These are phyloP conservation scores for Aix galericulata DNA, from an alignment of 2,113 vertebrate species.

Conservation along the genomic window DNA sequence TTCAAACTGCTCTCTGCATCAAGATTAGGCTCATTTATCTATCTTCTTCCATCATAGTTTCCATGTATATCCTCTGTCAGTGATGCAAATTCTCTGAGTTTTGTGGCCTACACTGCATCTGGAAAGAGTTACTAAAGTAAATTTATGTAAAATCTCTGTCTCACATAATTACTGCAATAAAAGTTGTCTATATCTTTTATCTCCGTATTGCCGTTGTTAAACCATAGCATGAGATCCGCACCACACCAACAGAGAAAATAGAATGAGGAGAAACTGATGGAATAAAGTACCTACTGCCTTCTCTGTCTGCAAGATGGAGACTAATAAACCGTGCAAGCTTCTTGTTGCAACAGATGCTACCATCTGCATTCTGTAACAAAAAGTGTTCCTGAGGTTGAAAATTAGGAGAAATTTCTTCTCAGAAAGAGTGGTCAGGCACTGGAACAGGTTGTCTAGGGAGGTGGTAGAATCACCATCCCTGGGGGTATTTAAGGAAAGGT, in stretches of 20 bases:
- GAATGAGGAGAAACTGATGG: background rate
- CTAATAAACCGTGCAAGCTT: background rate
- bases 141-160: background rate
- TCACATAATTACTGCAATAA: background rate
- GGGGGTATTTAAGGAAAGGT: too few relatives aligned
- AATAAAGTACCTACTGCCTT: background rate
- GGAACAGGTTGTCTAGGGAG: too few relatives aligned
- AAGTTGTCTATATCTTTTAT: background rate
- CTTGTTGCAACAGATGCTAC: background rate
- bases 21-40: background rate
- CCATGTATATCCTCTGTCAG: background rate
- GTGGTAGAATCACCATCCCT: too few relatives aligned
- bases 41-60: background rate
- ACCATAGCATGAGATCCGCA: background rate
- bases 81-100: background rate
- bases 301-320: background rate
- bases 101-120: background rate
- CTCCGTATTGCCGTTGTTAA: background rate
- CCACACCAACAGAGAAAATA: background rate
- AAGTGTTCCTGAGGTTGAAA: background rate
- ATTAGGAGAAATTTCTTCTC: too few relatives aligned
- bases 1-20: background rate
- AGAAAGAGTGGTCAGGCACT: too few relatives aligned
- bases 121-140: background rate
- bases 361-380: background rate